A percentile compares a stretch with the other conserved stretches of the same genome.
These are phyloP conservation scores for Proterorhinus semilunaris DNA, from an alignment of 2,113 vertebrate species.

Conservation along the genomic window DNA sequence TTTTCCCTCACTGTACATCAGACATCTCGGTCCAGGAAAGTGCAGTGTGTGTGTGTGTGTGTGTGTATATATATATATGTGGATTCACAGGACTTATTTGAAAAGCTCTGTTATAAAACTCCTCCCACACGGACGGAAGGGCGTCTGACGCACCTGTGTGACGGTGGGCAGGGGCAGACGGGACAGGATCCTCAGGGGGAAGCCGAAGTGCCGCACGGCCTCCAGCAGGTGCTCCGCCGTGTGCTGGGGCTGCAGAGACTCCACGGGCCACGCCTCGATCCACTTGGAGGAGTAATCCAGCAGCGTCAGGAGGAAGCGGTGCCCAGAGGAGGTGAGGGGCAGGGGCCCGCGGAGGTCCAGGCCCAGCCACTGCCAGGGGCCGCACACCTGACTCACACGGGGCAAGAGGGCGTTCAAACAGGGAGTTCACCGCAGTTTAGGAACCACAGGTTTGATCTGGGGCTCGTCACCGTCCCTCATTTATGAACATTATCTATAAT, in stretches of 20 bases:
- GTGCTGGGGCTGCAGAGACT: constrained; percentile 45
- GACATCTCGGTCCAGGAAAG: too few relatives aligned
- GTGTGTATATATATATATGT: too few relatives aligned
- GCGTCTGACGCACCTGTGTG: constrained; percentile 53
- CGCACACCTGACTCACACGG: constrained; percentile 51
- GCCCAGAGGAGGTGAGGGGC: constrained; percentile 50
- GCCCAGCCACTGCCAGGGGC: constrained; percentile 71
- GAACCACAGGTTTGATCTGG: too few relatives aligned
- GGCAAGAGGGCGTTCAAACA: too few relatives aligned
- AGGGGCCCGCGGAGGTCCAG: constrained; percentile 70
- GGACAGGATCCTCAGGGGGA: constrained; percentile 66
- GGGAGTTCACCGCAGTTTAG: too few relatives aligned
- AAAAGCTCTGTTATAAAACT: too few relatives aligned
- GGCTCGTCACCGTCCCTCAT: too few relatives aligned
- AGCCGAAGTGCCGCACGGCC: constrained; percentile 66
- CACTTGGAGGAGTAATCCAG: constrained; percentile 70
- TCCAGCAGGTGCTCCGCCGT: constrained; percentile 53
- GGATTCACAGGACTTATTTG: too few relatives aligned
- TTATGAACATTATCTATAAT: too few relatives aligned
- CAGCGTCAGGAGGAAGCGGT: constrained; percentile 63
- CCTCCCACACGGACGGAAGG: too few relatives aligned
- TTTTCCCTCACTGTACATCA: too few relatives aligned
- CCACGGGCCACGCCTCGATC: constrained; percentile 68
- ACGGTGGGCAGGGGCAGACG: constrained; percentile 61
- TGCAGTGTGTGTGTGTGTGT: too few relatives aligned